These are phyloP conservation scores for Lithobates pipiens DNA, from an alignment of 2,797 vertebrate species.

Conservation along the genomic window DNA sequence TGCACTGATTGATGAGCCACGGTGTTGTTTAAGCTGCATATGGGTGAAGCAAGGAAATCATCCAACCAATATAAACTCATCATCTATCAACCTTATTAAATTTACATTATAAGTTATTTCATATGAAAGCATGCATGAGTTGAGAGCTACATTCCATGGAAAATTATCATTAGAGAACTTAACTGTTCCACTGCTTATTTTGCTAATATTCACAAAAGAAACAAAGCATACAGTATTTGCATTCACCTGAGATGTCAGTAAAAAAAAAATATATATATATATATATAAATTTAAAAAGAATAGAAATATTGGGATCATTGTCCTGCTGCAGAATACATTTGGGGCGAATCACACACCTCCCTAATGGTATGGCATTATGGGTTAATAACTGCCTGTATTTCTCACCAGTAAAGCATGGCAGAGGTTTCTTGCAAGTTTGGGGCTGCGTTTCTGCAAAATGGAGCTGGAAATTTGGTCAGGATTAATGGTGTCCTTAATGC, in stretches of 20 bases:
- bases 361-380: no score
- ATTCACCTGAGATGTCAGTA: not conserved
- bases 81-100: slow-evolving; percentile 11
- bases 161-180: not conserved
- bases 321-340: no score
- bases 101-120: not conserved
- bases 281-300: no score
- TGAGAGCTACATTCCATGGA: not conserved
- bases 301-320: no score
- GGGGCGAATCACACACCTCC: no score
- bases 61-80: not conserved
- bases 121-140: not conserved
- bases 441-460: no score
- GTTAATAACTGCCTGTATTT: no score
- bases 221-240: not conserved
- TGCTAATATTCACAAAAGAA: not conserved
- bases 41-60: not conserved
- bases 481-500: no score
- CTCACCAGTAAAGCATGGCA: no score
- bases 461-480: no score
- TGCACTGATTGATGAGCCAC: not conserved
- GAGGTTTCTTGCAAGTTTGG: no score
- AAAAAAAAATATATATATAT: no score
- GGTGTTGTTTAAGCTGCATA: not conserved
- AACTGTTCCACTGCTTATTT: not conserved